Percentiles rank a stretch among this genome's conserved stretches.
These are phyloP conservation scores for Axis porcinus DNA, from an alignment of 2,113 vertebrate genomes.

Conservation along the genomic window DNA sequence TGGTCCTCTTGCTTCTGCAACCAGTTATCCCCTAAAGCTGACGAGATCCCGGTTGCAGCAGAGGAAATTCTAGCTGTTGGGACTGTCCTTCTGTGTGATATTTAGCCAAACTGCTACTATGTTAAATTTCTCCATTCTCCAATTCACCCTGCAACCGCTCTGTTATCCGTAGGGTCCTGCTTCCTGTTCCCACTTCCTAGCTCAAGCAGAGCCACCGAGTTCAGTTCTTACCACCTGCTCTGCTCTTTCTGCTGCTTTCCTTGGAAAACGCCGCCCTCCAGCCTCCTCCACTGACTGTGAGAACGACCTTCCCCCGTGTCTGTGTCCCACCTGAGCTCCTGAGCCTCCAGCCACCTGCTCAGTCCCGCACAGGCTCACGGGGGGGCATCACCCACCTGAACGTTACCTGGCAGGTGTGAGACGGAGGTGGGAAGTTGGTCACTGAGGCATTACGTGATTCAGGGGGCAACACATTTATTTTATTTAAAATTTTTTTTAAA, in stretches of 20 bases:
- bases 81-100: neutral
- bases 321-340: neutral
- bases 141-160: neutral
- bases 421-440: neutral
- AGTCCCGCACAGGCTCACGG: neutral
- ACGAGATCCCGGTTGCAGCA: neutral
- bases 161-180: accelerated
- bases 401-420: neutral
- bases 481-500: neutral
- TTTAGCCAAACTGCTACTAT: neutral
- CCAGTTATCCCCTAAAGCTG: neutral
- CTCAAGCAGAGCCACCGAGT: neutral
- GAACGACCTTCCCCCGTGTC: accelerated
- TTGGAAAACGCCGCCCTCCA: neutral
- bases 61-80: neutral
- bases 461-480: neutral
- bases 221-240: neutral
- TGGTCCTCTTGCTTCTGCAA: neutral
- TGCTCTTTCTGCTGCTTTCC: neutral
- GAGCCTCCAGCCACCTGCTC: too few relatives aligned
- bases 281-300: neutral
- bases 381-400: accelerated
- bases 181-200: neutral
- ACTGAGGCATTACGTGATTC: neutral
- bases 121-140: neutral